Evolutionary conservation across 2,888 invertebrate species (phyloP).

Genomic region (Lucinisca nassula): DNA sequence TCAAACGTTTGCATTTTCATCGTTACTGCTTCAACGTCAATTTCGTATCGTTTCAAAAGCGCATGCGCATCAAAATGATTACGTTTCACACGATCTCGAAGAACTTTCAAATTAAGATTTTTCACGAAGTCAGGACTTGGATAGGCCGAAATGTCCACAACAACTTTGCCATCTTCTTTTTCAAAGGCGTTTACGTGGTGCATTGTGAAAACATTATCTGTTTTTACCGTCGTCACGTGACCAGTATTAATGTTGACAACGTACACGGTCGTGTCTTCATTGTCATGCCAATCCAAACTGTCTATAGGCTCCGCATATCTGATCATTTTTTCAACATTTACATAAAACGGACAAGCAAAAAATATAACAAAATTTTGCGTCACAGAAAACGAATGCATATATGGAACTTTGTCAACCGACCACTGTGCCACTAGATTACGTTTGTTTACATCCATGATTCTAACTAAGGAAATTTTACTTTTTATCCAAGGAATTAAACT

Average conservation of each 20-base stretch:
- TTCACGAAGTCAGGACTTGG: slow-evolving; percentile 79
- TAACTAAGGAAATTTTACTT: slow-evolving; percentile 77
- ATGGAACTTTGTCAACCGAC: slow-evolving; percentile 80
- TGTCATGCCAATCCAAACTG: slow-evolving; percentile 81
- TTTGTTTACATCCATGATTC: slow-evolving; percentile 75
- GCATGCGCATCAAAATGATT: slow-evolving; percentile 78
- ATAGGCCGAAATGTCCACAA: slow-evolving; percentile 82
- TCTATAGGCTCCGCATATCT: slow-evolving; percentile 78
- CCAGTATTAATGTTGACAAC: slow-evolving; percentile 79
- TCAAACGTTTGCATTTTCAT: slow-evolving; percentile 58
- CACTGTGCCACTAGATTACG: slow-evolving; percentile 80
- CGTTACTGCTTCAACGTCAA: slow-evolving; percentile 68
- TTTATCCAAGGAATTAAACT: slow-evolving; percentile 76
- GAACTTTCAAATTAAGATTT: slow-evolving; percentile 73
- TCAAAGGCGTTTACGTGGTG: slow-evolving; percentile 86
- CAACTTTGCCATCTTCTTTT: slow-evolving; percentile 60
- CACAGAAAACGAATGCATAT: slow-evolving; percentile 86
- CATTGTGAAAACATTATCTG: slow-evolving; percentile 81
- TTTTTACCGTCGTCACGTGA: slow-evolving; percentile 68
- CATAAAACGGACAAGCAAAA: slow-evolving; percentile 83
- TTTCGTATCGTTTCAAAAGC: slow-evolving; percentile 75
- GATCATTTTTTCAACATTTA: slow-evolving; percentile 80
- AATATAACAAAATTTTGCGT: slow-evolving; percentile 82
- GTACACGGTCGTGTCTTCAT: slow-evolving; percentile 76
- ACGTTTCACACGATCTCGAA: slow-evolving; percentile 73